Evolutionary conservation across 2,113 vertebrate species (phyloP).

Genomic region (Zosterops hypoxanthus): DNA sequence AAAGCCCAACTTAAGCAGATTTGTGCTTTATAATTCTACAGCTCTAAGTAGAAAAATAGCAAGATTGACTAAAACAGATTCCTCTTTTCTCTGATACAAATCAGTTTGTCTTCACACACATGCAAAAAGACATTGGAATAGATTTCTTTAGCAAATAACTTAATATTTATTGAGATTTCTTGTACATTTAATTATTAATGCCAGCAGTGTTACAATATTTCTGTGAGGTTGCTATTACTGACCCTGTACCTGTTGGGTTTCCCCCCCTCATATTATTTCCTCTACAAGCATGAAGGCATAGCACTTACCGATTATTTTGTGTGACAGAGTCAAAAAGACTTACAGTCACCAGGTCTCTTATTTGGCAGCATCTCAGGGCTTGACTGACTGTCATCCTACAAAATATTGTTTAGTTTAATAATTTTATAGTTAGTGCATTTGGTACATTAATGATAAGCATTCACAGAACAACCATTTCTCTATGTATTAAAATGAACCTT

Average conservation of each 20-base stretch:
- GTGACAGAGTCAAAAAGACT: slow-evolving; percentile 62
- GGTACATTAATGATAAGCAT: background rate
- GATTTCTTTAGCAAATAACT: slow-evolving; percentile 68
- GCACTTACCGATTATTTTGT: slow-evolving; percentile 60
- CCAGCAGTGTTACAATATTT: slow-evolving; percentile 45
- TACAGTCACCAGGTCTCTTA: background rate
- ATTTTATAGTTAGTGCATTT: background rate
- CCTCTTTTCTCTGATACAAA: slow-evolving; percentile 38
- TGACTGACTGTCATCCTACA: background rate
- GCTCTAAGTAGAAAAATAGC: slow-evolving; percentile 1
- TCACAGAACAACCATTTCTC: background rate
- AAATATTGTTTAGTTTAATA: background rate
- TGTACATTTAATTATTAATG: slow-evolving; percentile 68
- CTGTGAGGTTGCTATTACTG: slow-evolving; percentile 57
- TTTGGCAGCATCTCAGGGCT: slow-evolving; percentile 35
- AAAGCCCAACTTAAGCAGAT: slow-evolving; percentile 65
- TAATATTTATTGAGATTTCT: slow-evolving; percentile 65
- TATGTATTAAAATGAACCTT: background rate
- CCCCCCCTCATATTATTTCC: background rate
- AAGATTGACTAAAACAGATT: slow-evolving; percentile 39
- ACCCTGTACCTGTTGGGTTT: slow-evolving; percentile 60
- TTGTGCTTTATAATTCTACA: slow-evolving; percentile 50
- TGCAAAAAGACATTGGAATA: slow-evolving; percentile 66
- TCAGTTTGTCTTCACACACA: background rate
- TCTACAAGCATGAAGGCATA: slow-evolving; percentile 46